Conservation (phyloP, 2,888 invertebrate genomes). For the Nowickia ferox region DNA sequence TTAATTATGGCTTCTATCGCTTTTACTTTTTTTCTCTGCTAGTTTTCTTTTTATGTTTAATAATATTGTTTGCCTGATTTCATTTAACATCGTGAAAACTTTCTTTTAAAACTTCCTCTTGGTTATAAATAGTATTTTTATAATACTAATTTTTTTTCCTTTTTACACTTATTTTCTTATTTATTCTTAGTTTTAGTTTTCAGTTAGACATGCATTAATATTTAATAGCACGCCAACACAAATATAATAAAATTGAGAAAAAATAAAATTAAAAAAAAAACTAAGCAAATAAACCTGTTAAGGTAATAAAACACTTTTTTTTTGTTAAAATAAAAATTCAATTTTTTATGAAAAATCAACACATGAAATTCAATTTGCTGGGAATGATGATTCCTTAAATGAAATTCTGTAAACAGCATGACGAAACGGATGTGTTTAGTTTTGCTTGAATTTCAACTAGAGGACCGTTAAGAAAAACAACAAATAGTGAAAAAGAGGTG, state of each 20-base stretch:
- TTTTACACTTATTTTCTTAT: slow-evolving; percentile 3
- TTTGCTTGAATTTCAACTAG: slow-evolving; percentile 7
- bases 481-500: not conserved
- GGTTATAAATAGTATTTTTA: not conserved
- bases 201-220: slow-evolving; percentile 53
- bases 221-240: slow-evolving; percentile 69
- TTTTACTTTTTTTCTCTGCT: slow-evolving; percentile 15
- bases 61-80: slow-evolving; percentile 25
- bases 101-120: slow-evolving; percentile 14
- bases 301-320: slow-evolving; percentile 62
- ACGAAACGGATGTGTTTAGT: slow-evolving; percentile 49
- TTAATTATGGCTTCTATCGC: slow-evolving; percentile 24
- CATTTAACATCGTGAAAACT: slow-evolving; percentile 24
- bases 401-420: slow-evolving; percentile 17
- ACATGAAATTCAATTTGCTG: slow-evolving; percentile 35
- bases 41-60: not conserved
- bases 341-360: slow-evolving; percentile 30
- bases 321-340: slow-evolving; percentile 18
- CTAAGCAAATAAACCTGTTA: slow-evolving; percentile 33
- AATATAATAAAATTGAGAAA: not conserved
- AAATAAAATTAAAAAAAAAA: not conserved
- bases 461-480: not conserved
- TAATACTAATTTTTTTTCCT: slow-evolving; percentile 18
- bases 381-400: slow-evolving; percentile 7
- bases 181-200: slow-evolving; percentile 1